These are phyloP conservation scores for Siniperca knerii DNA, from an alignment of 2,113 vertebrate species.

Conservation along the genomic window DNA sequence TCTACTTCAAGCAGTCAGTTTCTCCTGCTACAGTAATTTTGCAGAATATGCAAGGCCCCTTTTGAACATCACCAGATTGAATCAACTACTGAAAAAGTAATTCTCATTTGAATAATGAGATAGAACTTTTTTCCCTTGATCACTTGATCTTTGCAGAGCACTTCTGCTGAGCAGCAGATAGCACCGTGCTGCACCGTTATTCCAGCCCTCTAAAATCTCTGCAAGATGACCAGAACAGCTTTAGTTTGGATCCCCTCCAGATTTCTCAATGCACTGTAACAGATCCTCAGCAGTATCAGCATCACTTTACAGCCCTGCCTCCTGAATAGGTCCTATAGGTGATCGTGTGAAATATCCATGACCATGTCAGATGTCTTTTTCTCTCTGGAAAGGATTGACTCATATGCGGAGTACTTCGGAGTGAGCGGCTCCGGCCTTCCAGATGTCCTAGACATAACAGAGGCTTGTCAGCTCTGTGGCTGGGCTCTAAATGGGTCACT, in stretches of 20 bases:
- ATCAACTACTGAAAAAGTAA: conserved; percentile 60
- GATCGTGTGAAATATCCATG: conserved; percentile 57
- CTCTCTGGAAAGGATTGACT: conserved; percentile 51
- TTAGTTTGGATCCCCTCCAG: conserved; percentile 59
- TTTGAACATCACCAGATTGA: conserved; percentile 55
- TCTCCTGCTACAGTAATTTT: conserved; percentile 44
- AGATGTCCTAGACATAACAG: conserved; percentile 82
- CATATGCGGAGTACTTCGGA: conserved; percentile 35
- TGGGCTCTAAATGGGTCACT: conserved; percentile 82
- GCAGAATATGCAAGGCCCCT: conserved; percentile 37
- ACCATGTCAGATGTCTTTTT: conserved; percentile 51
- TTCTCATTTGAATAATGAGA: conserved; percentile 75
- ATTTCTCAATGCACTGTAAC: conserved; percentile 40
- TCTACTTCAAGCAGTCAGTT: conserved; percentile 39
- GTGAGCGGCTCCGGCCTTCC: conserved; percentile 61
- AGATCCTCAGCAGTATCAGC: conserved; percentile 38
- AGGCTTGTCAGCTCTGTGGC: conserved; percentile 74
- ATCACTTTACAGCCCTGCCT: conserved; percentile 34
- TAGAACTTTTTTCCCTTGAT: conserved; percentile 54
- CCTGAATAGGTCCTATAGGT: conserved; percentile 43
- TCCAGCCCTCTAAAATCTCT: conserved; percentile 47
- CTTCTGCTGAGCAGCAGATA: conserved; percentile 57
- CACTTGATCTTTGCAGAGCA: conserved; percentile 63
- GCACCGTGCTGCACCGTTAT: conserved; percentile 26
- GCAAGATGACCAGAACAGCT: conserved; percentile 52